Evolutionary conservation across 2,888 invertebrate genomes (phyloP), one percentile per base, ranked within the genome.

Genomic region (Standfussiana lucernea): DNA sequence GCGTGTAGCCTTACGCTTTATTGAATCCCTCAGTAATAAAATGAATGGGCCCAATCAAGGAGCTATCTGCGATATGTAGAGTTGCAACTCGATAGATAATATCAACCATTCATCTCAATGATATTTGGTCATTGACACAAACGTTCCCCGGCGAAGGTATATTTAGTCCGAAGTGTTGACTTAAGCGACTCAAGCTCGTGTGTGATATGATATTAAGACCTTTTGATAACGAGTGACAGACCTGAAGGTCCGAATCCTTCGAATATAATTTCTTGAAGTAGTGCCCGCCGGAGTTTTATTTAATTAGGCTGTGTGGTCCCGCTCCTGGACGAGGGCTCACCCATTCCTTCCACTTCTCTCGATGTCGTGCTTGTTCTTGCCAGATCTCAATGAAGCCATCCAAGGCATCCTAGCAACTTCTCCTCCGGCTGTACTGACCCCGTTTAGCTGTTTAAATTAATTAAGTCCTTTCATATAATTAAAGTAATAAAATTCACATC

Each of bases 21-120:
- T 85, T 80, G 67, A 83, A 85, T 79, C 40, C 64, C 68, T 68
- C 73, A 66, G 77, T 47, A 65, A 45, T 61, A 53, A 77, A 77
- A 79, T 74, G 53, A 81, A 86, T 83, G 53, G 53, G 73, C 66
- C 72, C 67, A 81, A 86, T 86, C 84, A 83, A 77, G 59, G 35
- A 68, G 47, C 67, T 62, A 77, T 71, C 62, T 80, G 50, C 24
- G 56, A 74, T 64, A 75, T 86, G 56, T 77, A 77, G 62, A n/a
- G 37, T 28, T 59, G n/a, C 56, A 40, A 62, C 61, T 47, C 45
- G 21, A 62, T 32, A 24, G 61, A 67, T 70, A 80, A 59, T 73
- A 61, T 74, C n/a, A 45, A n/a, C 28, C 42, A 75, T 77, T 75
- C 56, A 72, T 77, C 69, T 77, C 59, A 77, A 84, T 83, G 8